Percentiles rank a stretch among this genome's conserved stretches.
Evolutionary conservation across 2,888 invertebrate species (phyloP).

Genomic region (Schrankia costaestrigalis): DNA sequence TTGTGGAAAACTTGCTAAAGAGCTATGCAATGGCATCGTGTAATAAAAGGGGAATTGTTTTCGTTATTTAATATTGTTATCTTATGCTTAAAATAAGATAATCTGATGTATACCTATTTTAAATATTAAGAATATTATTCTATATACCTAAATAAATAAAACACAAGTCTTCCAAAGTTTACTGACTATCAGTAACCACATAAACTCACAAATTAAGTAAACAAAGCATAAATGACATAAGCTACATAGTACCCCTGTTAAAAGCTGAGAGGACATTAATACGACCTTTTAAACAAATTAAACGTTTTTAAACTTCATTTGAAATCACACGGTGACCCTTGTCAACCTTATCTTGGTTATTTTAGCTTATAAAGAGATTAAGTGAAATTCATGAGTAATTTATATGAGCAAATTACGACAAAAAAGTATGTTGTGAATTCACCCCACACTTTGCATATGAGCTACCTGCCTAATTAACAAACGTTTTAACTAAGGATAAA

Average conservation of each 20-base stretch:
- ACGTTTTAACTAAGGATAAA: too few relatives aligned
- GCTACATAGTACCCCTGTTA: conserved; percentile 10
- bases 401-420: conserved; percentile 31
- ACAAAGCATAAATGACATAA: conserved; percentile 13
- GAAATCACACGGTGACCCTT: conserved; percentile 53
- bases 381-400: conserved; percentile 47
- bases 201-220: conserved; percentile 3
- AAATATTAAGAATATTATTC: too few relatives aligned
- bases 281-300: conserved; percentile 39
- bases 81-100: too few relatives aligned
- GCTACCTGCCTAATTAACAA: too few relatives aligned
- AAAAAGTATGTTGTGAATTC: conserved; percentile 22
- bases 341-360: conserved; percentile 51
- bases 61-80: too few relatives aligned
- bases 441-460: too few relatives aligned
- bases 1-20: too few relatives aligned
- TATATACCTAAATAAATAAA: too few relatives aligned
- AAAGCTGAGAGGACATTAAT: conserved; percentile 26
- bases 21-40: too few relatives aligned
- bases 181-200: not conserved
- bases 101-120: too few relatives aligned
- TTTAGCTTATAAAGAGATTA: conserved; percentile 51
- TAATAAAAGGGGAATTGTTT: too few relatives aligned
- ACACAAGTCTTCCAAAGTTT: too few relatives aligned
- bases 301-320: conserved; percentile 49